A percentile compares a stretch with the other conserved stretches of the same genome.
Conservation (phyloP, 1,140 invertebrate genomes). For the Drosophila gunungcola region DNA sequence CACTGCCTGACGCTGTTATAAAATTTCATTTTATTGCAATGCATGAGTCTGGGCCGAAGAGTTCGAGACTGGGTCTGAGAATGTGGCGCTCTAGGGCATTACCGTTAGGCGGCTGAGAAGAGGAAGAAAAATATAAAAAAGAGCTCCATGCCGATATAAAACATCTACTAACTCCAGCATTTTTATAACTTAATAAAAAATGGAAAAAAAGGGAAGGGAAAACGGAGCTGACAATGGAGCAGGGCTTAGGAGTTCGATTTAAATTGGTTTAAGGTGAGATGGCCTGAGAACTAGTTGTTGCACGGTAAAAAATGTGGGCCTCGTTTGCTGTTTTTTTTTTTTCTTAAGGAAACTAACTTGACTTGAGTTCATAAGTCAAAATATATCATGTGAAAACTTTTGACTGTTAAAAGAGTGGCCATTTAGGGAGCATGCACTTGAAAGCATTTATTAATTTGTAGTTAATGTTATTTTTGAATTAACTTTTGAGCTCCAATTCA, state of each 20-base stretch:
- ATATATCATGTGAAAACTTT: too few relatives aligned
- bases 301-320: conserved; percentile 43
- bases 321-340: too few relatives aligned
- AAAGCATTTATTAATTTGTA: too few relatives aligned
- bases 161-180: conserved; percentile 49
- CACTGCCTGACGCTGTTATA: conserved; percentile 53
- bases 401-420: too few relatives aligned
- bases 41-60: conserved; percentile 35
- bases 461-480: too few relatives aligned
- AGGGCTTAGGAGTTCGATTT: conserved; percentile 59
- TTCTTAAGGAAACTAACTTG: too few relatives aligned
- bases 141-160: conserved; percentile 30
- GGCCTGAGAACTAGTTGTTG: conserved; percentile 44
- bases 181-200: conserved; percentile 80
- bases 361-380: too few relatives aligned
- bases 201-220: conserved; percentile 13
- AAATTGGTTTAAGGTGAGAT: conserved; percentile 66
- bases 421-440: too few relatives aligned
- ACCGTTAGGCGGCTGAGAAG: conserved; percentile 64
- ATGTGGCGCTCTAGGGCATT: conserved; percentile 52
- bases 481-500: too few relatives aligned
- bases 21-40: conserved; percentile 80
- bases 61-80: conserved; percentile 42
- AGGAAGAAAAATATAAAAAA: conserved; percentile 14
- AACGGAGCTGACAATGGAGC: conserved; percentile 21